Base-by-base conservation (phyloP, 1,140 invertebrate genomes). In the Drosophila saltans region DNA sequence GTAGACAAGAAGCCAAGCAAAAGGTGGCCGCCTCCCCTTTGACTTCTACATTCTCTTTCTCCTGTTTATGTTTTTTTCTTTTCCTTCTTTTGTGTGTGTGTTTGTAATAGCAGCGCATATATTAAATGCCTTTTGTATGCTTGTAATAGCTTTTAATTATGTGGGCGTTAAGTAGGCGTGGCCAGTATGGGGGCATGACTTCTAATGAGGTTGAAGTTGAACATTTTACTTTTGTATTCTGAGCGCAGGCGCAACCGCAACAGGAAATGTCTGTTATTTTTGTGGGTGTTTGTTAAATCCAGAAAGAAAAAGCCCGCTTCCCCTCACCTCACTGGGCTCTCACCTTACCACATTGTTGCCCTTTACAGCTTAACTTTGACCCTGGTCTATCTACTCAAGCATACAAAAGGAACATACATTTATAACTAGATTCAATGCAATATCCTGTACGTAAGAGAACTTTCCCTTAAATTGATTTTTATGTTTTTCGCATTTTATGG, bases 61-160 rank as follows among this genome's bases (percentile, higher is more conserved):
- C 7, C 21, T 4, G 5, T 26, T 3, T 26, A 0, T 52, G 21
- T 52, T 52, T 52, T 52, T 52, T 41, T 63, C 9, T 48, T 7
- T 33, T 10, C 36, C 11, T 11, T 21, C 30, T 41, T 52, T 28
- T 43, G 28, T 62, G 33, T 36, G 28, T 30, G 28, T 30, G 28
- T 30, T 2, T 30, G 28, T 30, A 30, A 30, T 30, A 0, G 28
- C 28, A 30, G 28, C 28, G 33, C 45, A 52, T 52, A 52, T 52
- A 78, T 77, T 77, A 65, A 77, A 77, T 68, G 73, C 75, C 71
- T 85, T 75, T 85, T 85, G 82, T 78, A 75, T 68, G 81, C 66
- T 67, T 48, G 69, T 86, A 89, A 88, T 89, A 71, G 80, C 67
- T 89, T 88, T 88, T 88, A 89, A 88, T 88, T 83, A 89, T 72